phyloP scores from a whole-genome alignment of 2,888 invertebrate genomes.

The Agapostemon virescens region DNA sequence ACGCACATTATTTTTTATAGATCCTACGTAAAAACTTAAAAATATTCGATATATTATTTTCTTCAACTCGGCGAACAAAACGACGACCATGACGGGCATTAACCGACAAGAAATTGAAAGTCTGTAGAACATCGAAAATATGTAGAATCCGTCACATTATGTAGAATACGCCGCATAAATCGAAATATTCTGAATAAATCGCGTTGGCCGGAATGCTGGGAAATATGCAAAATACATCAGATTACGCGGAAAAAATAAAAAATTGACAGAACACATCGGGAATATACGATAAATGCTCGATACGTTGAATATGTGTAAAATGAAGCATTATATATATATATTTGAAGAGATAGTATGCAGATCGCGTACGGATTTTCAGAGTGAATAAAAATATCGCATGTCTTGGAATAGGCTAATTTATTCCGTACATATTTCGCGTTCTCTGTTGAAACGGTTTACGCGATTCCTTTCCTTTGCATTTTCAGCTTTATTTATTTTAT shows the following conservation, averaged over 20 bases:
- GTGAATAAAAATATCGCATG: neutral
- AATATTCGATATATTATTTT: neutral
- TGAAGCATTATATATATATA: neutral
- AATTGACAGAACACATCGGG: neutral
- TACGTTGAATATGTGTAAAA: neutral
- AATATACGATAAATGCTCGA: neutral
- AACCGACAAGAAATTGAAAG: neutral
- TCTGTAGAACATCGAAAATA: neutral
- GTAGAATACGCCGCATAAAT: neutral
- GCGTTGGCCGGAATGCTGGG: neutral
- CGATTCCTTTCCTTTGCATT: neutral
- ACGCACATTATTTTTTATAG: neutral
- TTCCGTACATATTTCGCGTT: neutral
- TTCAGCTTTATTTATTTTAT: too few species aligned
- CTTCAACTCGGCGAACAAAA: neutral
- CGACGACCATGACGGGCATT: too few species aligned
- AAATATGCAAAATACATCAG: neutral
- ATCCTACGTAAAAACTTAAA: neutral
- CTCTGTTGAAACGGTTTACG: neutral
- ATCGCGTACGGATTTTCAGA: neutral
- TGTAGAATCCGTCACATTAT: neutral
- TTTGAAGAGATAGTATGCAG: neutral
- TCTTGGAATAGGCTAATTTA: conserved; percentile 2
- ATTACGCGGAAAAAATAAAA: conserved; percentile 6
- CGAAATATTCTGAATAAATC: neutral